Evolutionary conservation across 1,140 invertebrate genomes (phyloP), one percentile per base, ranked within the genome.

Genomic region (Drosophila seguyi): DNA sequence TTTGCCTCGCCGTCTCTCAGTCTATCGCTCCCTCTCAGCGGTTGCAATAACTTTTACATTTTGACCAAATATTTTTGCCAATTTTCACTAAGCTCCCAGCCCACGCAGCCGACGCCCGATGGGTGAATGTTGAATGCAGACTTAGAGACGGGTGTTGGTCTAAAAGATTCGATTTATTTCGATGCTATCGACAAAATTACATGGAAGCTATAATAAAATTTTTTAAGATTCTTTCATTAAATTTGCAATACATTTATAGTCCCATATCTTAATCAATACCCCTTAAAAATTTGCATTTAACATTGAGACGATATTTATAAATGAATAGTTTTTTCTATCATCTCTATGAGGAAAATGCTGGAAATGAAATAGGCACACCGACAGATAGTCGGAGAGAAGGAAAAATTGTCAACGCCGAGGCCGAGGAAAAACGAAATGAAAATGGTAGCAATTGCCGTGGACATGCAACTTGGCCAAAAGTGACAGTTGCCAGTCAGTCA

Each of bases 1-100:
- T 56, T 38, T 56, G 68, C 52, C 42, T 36, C 14, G 27, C 38
- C 2, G 20, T 18, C 22, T 39, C 25, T 10, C 41, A 11, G 25
- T 29, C 25, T 50, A 13, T 50, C 48, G 22, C 25, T 16, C 29
- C 27, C 47, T 14, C 41, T n/a, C 39, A 45, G 53, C 53, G 47
- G 42, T 4, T 57, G 85, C 84, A 66, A 80, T 87, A 87, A 84
- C 85, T 90, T 90, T 90, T 90, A 90, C 85, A 90, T 90, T 90
- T 90, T 90, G 86, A 79, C 86, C 86, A 90, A 90, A 90, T 90
- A 90, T 90, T 88, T 88, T 85, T 90, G 86, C 85, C 82, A 90
- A 90, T 90, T 90, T 90, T 90, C 85, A 90, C 85, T 85, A 87
- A 87, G 84, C 85, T 68, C 50, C 27, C 85, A 38, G 42, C 85